A percentile compares a stretch with the other conserved stretches of the same genome.
These are phyloP conservation scores for Ambastaia sidthimunki DNA, from an alignment of 2,797 vertebrate genomes.

Conservation along the genomic window DNA sequence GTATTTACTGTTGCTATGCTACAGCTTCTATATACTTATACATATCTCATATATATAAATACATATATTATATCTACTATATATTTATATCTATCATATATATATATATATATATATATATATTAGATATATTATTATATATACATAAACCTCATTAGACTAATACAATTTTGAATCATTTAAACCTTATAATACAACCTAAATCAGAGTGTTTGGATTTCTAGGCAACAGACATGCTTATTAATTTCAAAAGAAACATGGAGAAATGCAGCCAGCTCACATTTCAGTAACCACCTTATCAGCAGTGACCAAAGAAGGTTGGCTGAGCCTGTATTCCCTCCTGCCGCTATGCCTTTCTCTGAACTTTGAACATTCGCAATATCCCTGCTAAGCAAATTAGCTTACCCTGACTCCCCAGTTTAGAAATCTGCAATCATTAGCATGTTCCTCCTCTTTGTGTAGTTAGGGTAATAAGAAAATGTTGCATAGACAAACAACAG, in stretches of 20 bases:
- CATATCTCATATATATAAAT: no score
- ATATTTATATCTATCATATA: no score
- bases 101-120: no score
- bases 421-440: constrained; percentile 46
- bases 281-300: constrained; percentile 36
- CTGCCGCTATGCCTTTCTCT: constrained; percentile 45
- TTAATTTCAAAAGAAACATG: constrained; percentile 21
- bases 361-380: constrained; percentile 55
- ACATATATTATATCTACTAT: no score
- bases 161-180: no score
- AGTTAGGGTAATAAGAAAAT: constrained; percentile 20
- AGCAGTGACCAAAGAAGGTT: constrained; percentile 42
- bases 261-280: constrained; percentile 25
- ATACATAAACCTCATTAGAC: no score
- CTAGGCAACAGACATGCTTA: neutral
- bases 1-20: constrained; percentile 37
- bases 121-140: no score
- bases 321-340: constrained; percentile 30
- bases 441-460: neutral
- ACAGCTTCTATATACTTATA: neutral
- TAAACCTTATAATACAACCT: no score
- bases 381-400: constrained; percentile 60
- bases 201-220: neutral
- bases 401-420: constrained; percentile 35
- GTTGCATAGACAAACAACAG: constrained; percentile 14